These are phyloP conservation scores for Pinna nobilis DNA, from an alignment of 1,140 invertebrate genomes.

Conservation along the genomic window DNA sequence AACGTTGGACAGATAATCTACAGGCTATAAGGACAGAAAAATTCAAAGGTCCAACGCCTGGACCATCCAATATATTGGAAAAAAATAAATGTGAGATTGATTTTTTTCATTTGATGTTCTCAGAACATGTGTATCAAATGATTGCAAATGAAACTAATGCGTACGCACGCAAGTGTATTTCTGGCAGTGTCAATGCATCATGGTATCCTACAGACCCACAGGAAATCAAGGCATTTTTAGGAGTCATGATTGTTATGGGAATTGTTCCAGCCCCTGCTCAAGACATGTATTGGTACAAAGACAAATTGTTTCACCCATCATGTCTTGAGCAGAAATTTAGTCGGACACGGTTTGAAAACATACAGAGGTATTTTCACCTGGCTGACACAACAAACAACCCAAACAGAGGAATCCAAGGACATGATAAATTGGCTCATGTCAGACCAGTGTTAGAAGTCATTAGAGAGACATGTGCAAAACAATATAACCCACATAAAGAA, in stretches of 20 bases:
- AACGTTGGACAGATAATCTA: background rate
- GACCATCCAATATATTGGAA: background rate
- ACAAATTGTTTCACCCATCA: background rate
- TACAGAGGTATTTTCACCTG: background rate
- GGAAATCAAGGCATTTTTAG: constrained; percentile 12
- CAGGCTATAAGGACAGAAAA: background rate
- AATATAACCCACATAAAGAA: no score
- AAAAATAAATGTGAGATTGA: background rate
- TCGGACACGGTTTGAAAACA: constrained; percentile 7
- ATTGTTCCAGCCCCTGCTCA: background rate
- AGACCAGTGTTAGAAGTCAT: no score
- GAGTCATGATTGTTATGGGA: constrained; percentile 1
- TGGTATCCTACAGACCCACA: background rate
- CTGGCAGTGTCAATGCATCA: background rate
- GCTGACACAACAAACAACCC: constrained; percentile 7
- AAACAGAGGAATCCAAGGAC: background rate
- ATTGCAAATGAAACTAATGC: constrained; percentile 1
- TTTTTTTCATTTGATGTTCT: background rate
- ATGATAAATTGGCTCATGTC: constrained; percentile 14
- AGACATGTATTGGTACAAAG: background rate
- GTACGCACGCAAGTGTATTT: background rate
- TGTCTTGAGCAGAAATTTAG: no score
- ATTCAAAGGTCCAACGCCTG: constrained; percentile 4
- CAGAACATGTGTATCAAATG: background rate
- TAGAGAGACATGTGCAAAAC: no score